Conservation (phyloP, 2,797 vertebrate genomes). For the Anomalospiza imberbis region DNA sequence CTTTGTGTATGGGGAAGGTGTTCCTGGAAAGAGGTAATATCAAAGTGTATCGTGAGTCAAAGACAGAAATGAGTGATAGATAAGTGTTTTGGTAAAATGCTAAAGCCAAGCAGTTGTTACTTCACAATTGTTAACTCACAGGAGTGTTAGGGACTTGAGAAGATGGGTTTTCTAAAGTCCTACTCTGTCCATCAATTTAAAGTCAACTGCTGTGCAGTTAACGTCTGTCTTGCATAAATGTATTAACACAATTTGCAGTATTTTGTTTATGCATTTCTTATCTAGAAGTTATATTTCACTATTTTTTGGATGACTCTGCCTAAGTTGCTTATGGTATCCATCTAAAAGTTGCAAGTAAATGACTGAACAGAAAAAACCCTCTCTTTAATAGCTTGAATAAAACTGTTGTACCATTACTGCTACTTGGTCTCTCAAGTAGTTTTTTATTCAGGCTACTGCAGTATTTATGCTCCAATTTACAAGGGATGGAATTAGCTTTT, state of each 20-base stretch:
- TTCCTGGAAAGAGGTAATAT: not conserved
- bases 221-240: not conserved
- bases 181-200: not conserved
- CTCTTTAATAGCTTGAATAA: not conserved
- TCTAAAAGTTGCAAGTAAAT: not conserved
- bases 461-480: conserved; percentile 23
- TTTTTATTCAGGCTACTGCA: conserved; percentile 5
- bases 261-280: not conserved
- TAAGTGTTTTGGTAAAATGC: not conserved
- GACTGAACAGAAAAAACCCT: not conserved
- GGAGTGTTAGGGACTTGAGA: not conserved
- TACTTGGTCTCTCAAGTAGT: not conserved
- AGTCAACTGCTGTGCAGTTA: not conserved
- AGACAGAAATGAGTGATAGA: not conserved
- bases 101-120: not conserved
- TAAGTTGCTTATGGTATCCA: not conserved
- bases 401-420: conserved; percentile 1
- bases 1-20: not conserved
- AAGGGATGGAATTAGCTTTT: conserved; percentile 9
- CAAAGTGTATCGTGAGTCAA: not conserved
- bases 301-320: not conserved
- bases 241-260: not conserved
- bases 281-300: not conserved
- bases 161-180: not conserved
- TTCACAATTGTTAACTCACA: not conserved